A percentile compares a stretch with the other conserved stretches of the same genome.
These are phyloP conservation scores for Trypoxylus dichotomus DNA, from an alignment of 1,140 invertebrate genomes.

Conservation along the genomic window DNA sequence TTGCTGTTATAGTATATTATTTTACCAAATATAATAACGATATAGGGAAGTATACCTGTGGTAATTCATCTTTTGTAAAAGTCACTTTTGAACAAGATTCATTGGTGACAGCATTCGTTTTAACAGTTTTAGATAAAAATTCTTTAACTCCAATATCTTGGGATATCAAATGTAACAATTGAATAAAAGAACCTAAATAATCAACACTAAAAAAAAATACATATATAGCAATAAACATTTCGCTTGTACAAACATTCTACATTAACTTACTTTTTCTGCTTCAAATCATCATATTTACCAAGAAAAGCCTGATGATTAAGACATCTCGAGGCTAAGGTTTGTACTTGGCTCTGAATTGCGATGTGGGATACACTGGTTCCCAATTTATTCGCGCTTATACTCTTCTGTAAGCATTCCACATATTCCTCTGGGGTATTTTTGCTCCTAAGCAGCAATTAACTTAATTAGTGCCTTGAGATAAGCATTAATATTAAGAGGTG, in stretches of 20 bases:
- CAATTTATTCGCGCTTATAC: slow-evolving; percentile 9
- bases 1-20: too few species aligned
- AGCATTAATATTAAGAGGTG: neutral
- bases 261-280: neutral
- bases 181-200: slow-evolving; percentile 16
- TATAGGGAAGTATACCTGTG: slow-evolving; percentile 51
- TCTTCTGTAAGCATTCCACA: slow-evolving; percentile 22
- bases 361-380: neutral
- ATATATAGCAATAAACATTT: neutral
- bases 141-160: slow-evolving; percentile 56
- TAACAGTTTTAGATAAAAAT: slow-evolving; percentile 52
- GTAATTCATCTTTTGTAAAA: slow-evolving; percentile 58
- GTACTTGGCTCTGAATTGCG: slow-evolving; percentile 16
- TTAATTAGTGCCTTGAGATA: neutral
- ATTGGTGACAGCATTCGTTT: slow-evolving; percentile 33
- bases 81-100: slow-evolving; percentile 12
- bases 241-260: neutral
- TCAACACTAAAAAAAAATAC: slow-evolving; percentile 2
- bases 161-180: slow-evolving; percentile 49
- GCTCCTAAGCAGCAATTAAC: neutral
- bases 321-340: neutral
- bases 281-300: slow-evolving; percentile 10
- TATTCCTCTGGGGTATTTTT: slow-evolving; percentile 26
- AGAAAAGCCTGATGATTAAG: slow-evolving; percentile 16
- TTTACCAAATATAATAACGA: too few species aligned